A percentile compares a stretch with the other conserved stretches of the same genome.
These are phyloP conservation scores for Porites rus DNA, from an alignment of 92 coral and sea anemone species.

Conservation along the genomic window DNA sequence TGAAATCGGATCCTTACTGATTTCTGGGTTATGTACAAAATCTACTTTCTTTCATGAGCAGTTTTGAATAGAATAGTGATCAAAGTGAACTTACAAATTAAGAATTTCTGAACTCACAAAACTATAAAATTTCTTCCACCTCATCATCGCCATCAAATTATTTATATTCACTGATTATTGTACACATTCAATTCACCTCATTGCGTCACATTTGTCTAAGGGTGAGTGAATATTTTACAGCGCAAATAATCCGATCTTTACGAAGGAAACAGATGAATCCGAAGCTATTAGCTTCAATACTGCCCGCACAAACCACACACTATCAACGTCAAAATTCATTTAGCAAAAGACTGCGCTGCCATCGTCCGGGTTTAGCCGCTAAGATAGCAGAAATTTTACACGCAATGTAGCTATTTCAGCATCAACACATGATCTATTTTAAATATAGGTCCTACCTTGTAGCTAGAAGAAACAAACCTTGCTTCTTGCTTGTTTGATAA, in stretches of 20 bases:
- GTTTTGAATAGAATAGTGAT: too few species aligned
- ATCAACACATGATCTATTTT: neutral
- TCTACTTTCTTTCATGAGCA: too few species aligned
- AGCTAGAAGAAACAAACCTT: neutral
- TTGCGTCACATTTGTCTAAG: slow-evolving; percentile 2
- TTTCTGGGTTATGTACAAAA: too few species aligned
- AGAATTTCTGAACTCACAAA: too few species aligned
- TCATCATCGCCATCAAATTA: too few species aligned
- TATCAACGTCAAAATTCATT: too few species aligned
- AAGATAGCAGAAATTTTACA: neutral
- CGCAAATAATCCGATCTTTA: neutral
- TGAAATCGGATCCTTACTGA: too few species aligned
- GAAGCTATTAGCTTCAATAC: neutral
- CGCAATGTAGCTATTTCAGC: neutral
- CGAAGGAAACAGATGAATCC: neutral
- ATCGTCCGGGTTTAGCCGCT: too few species aligned
- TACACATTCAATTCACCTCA: neutral
- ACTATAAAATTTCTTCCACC: neutral
- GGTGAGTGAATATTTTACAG: neutral
- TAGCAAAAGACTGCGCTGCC: too few species aligned
- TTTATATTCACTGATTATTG: neutral
- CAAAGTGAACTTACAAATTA: too few species aligned
- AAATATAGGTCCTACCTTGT: slow-evolving; percentile 13
- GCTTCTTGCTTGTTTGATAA: neutral
- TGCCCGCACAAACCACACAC: neutral